These are phyloP conservation scores for Eulithis testata DNA, from an alignment of 2,888 invertebrate genomes.

Conservation along the genomic window DNA sequence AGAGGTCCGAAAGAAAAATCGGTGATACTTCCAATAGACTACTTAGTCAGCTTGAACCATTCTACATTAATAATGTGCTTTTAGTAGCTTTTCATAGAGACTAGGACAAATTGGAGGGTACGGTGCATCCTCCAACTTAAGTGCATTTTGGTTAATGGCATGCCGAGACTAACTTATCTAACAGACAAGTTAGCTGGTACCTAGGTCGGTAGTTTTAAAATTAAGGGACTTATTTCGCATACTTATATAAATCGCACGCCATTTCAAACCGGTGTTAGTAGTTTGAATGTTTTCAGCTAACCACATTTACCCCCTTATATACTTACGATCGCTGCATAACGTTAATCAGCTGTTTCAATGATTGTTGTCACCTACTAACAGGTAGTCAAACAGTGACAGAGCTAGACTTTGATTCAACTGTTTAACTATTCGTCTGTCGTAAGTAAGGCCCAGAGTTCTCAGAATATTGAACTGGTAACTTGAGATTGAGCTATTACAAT, in stretches of 20 bases:
- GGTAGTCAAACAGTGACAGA: too few species aligned
- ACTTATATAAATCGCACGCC: too few species aligned
- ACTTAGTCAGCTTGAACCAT: neutral
- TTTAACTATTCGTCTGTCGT: too few species aligned
- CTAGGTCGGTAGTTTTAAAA: neutral
- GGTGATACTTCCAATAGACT: neutral
- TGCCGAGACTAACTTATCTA: constrained; percentile 21
- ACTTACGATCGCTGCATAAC: too few species aligned
- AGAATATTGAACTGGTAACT: too few species aligned
- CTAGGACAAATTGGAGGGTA: constrained; percentile 19
- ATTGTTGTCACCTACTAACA: too few species aligned
- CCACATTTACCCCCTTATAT: too few species aligned
- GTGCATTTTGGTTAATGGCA: constrained; percentile 26
- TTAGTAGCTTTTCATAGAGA: constrained; percentile 21
- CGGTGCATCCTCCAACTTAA: constrained; percentile 17
- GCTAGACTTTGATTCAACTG: too few species aligned
- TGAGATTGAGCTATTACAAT: too few species aligned
- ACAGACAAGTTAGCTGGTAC: constrained; percentile 3
- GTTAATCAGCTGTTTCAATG: too few species aligned
- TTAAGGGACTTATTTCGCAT: neutral
- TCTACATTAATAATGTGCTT: constrained; percentile 18
- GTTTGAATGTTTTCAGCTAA: neutral
- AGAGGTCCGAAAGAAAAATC: neutral
- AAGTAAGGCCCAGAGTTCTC: too few species aligned
- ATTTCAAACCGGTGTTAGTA: too few species aligned